Conservation (phyloP, 2,888 invertebrate genomes). For the Mesochorus sp. region DNA sequence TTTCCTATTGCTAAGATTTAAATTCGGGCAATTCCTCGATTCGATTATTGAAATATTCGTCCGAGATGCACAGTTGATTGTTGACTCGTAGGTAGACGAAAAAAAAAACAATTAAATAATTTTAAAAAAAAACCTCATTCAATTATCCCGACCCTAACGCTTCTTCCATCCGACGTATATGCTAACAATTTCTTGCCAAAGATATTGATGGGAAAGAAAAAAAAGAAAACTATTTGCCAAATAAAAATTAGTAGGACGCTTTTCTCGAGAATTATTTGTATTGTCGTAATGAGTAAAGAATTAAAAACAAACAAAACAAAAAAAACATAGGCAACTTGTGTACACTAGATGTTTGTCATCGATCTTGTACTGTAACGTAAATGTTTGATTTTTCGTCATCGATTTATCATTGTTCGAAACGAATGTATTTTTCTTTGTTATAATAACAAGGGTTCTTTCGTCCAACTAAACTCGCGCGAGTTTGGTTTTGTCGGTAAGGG, state of each 20-base stretch:
- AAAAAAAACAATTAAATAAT: too few species aligned
- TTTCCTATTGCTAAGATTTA: too few species aligned
- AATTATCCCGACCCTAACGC: constrained; percentile 49
- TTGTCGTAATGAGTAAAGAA: constrained; percentile 37
- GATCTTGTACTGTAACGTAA: constrained; percentile 63
- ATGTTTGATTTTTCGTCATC: constrained; percentile 64
- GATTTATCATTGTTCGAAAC: constrained; percentile 60
- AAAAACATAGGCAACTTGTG: constrained; percentile 62
- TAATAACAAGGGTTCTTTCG: constrained; percentile 55
- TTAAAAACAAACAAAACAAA: constrained; percentile 25
- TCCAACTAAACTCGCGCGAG: constrained; percentile 56
- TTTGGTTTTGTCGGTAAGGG: constrained; percentile 38
- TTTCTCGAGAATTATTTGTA: constrained; percentile 50
- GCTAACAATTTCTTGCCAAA: constrained; percentile 57
- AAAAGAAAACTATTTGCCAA: constrained; percentile 43
- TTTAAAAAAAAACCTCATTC: constrained; percentile 51
- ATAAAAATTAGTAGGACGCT: constrained; percentile 41
- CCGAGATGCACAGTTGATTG: constrained; percentile 47
- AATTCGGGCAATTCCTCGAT: too few species aligned
- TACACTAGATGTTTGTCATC: constrained; percentile 68
- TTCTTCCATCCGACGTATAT: constrained; percentile 58
- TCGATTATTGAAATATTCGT: constrained; percentile 11
- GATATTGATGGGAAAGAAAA: constrained; percentile 22
- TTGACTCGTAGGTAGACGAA: constrained; percentile 49
- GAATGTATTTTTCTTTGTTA: constrained; percentile 55